Conservation (phyloP, 2,113 vertebrate species). For the Illadopsis cleaveri region DNA sequence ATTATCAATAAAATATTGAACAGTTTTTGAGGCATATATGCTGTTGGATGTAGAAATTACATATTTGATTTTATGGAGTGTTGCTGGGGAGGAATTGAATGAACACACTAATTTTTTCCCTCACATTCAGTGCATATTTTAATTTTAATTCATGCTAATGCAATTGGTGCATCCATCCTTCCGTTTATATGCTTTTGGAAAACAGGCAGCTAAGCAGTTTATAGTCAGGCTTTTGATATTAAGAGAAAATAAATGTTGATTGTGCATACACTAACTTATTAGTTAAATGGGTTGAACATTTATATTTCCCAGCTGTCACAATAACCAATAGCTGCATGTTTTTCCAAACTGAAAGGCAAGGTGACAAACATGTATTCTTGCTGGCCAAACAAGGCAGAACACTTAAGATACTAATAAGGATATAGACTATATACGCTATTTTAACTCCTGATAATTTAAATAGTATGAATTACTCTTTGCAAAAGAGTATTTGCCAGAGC, state of each 20-base stretch:
- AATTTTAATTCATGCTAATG: not conserved
- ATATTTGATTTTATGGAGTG: not conserved
- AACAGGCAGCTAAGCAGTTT: not conserved
- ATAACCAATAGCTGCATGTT: not conserved
- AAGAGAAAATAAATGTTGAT: conserved; percentile 20
- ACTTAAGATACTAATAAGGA: not conserved
- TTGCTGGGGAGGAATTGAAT: not conserved
- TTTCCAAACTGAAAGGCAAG: not conserved
- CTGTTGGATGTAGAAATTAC: not conserved
- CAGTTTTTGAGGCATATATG: not conserved
- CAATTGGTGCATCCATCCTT: not conserved
- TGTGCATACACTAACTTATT: not conserved
- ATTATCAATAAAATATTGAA: not conserved
- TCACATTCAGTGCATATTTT: not conserved
- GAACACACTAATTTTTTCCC: not conserved
- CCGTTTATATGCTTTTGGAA: not conserved
- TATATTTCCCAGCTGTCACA: not conserved
- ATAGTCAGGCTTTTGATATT: not conserved
- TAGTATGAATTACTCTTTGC: not conserved
- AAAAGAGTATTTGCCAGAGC: not conserved
- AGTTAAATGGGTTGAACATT: conserved; percentile 2
- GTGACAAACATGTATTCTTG: not conserved
- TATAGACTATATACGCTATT: not conserved
- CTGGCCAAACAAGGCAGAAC: not conserved
- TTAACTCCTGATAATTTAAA: not conserved